phyloP scores from a whole-genome alignment of 2,797 vertebrate species.

The Astyanax mexicanus region DNA sequence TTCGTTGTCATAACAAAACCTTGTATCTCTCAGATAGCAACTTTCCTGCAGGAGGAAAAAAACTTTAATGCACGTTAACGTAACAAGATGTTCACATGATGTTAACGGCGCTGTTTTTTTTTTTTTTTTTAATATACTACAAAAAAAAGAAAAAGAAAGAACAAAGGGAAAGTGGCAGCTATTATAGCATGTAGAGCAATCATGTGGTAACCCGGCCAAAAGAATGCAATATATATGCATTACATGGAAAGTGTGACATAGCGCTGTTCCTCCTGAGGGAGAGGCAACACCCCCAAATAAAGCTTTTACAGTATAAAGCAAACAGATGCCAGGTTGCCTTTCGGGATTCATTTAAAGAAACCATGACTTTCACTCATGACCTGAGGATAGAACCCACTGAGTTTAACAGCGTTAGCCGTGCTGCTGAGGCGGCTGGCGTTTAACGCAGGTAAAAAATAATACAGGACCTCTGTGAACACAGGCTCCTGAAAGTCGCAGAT shows the following conservation, averaged over 20 bases:
- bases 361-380: conserved; percentile 59
- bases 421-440: conserved; percentile 10
- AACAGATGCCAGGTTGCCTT: conserved; percentile 37
- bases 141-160: background rate
- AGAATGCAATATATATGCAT: background rate
- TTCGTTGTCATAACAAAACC: no score
- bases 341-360: conserved; percentile 47
- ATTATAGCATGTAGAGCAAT: background rate
- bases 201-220: background rate
- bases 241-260: conserved; percentile 55
- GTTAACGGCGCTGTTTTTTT: no score
- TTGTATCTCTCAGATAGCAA: background rate
- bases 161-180: background rate
- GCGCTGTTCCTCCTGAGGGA: conserved; percentile 22
- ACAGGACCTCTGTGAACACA: conserved; percentile 34
- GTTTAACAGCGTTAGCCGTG: conserved; percentile 41
- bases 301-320: conserved; percentile 10
- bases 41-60: no score
- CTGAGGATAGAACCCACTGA: conserved; percentile 51
- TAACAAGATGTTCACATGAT: no score
- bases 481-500: conserved; percentile 16
- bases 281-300: conserved; percentile 35
- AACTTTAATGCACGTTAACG: no score
- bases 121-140: no score
- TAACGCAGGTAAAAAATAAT: conserved; percentile 32